Evolutionary conservation across 2,797 vertebrate genomes (phyloP), one percentile per base, ranked within the genome.

Genomic region (Bradypodion pumilum): DNA sequence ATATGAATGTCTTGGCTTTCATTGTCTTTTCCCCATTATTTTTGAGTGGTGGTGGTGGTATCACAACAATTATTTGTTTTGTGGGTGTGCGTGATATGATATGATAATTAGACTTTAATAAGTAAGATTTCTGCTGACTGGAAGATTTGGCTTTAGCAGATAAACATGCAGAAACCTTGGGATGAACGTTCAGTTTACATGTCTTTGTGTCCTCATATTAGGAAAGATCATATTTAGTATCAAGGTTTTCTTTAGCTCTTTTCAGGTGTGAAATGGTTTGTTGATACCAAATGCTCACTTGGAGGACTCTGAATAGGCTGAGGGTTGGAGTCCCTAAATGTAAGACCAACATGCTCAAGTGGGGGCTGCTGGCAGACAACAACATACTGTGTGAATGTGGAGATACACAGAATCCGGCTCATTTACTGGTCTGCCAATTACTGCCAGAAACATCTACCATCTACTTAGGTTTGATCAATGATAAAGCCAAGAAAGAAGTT

Each of bases 1-100:
- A 49, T 66, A 80, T 46, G 21, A 6, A 42, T 46, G 40, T 83
- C 52, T 35, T 78, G 40, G 12, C 23, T 74, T 65, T 90, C 87
- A 13, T 73, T 37, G 81, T 80, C 49, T 29, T 4, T 19, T 80
- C 79, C 72, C 1, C 15, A 27, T 84, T 89, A 83, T 89, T 84
- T 52, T 52, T 9, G 8, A 15, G 16, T 52, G 49, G 49, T 52
- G 49, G n/a, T n/a, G 1, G 1, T 40, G 72, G 3, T 13, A 85
- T 86, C 40, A 27, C 25, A 85, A 88, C 44, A 84, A 81, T 84
- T 70, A n/a, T n/a, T n/a, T n/a, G n/a, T n/a, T n/a, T n/a, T n/a
- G n/a, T n/a, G n/a, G n/a, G n/a, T n/a, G n/a, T n/a, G n/a, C n/a
- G n/a, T n/a, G n/a, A n/a, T n/a, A n/a, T n/a, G n/a, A n/a, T n/a